Evolutionary conservation across 2,888 invertebrate genomes (phyloP).

Genomic region (Anoplius nigerrimus): DNA sequence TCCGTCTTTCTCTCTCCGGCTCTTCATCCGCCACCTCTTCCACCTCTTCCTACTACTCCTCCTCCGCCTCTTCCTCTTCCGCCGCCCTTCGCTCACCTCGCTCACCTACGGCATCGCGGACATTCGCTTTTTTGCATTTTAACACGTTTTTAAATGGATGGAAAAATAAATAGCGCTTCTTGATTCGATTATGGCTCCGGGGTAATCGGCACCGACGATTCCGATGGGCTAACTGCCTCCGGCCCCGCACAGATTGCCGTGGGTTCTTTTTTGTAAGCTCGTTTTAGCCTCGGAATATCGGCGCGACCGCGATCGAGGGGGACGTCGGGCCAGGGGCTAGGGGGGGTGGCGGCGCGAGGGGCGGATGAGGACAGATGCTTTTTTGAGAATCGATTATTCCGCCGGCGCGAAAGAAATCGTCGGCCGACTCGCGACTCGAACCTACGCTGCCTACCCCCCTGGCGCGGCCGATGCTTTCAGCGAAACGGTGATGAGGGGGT

Average conservation of each 20-base stretch:
- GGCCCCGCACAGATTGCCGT: too few relatives aligned
- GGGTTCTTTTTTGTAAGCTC: neutral
- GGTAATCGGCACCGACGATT: constrained; percentile 53
- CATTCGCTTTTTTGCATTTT: constrained; percentile 59
- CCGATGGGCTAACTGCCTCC: constrained; percentile 32
- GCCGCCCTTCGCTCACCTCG: constrained; percentile 44
- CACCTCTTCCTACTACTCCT: constrained; percentile 21
- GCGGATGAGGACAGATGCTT: constrained; percentile 22
- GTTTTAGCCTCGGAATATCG: neutral
- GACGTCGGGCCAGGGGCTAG: neutral
- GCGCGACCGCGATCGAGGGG: neutral
- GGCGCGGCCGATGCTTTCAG: too few relatives aligned
- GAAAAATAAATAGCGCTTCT: constrained; percentile 61
- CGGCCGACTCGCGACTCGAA: too few relatives aligned
- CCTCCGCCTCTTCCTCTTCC: constrained; percentile 44
- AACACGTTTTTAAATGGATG: constrained; percentile 60
- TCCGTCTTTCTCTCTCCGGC: constrained; percentile 20
- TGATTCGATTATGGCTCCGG: constrained; percentile 57
- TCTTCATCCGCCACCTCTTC: constrained; percentile 28
- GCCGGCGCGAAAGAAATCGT: constrained; percentile 3
- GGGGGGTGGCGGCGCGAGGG: neutral
- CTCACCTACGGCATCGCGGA: constrained; percentile 41
- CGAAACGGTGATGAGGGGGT: too few relatives aligned
- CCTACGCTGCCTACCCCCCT: too few relatives aligned
- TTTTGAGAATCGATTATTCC: constrained; percentile 23